phyloP scores from a whole-genome alignment of 2,888 invertebrate genomes.

The Cactoblastis cactorum region DNA sequence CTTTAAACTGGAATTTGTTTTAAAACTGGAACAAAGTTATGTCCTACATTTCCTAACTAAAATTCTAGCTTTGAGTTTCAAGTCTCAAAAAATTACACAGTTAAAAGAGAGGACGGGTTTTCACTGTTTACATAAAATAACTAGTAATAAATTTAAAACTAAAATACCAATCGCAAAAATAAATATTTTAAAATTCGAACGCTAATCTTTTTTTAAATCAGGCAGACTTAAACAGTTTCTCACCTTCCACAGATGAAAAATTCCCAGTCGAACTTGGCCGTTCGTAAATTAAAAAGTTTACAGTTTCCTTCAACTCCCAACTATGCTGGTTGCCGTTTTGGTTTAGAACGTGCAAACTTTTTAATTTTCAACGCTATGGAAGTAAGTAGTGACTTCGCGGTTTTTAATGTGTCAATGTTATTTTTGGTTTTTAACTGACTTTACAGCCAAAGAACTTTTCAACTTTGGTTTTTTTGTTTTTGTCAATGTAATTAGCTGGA shows the following conservation, averaged over 20 bases:
- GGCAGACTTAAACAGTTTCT: slow-evolving; percentile 31
- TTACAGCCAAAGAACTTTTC: background rate
- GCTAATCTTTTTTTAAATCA: slow-evolving; percentile 15
- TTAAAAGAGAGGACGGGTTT: too few species aligned
- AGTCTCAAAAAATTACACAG: too few species aligned
- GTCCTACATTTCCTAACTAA: too few species aligned
- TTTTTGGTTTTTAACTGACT: background rate
- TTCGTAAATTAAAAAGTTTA: slow-evolving; percentile 55
- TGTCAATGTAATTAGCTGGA: background rate
- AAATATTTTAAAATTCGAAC: slow-evolving; percentile 35
- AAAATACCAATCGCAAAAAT: too few species aligned
- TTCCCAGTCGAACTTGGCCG: slow-evolving; percentile 44
- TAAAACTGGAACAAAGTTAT: too few species aligned
- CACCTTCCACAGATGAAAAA: slow-evolving; percentile 44
- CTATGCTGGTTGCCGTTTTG: slow-evolving; percentile 49
- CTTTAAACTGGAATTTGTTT: too few species aligned
- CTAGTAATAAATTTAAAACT: too few species aligned
- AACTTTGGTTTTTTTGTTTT: background rate
- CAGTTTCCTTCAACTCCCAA: slow-evolving; percentile 48
- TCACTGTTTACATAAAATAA: too few species aligned
- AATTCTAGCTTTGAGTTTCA: too few species aligned
- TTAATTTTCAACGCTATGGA: slow-evolving; percentile 33
- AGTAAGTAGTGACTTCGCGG: slow-evolving; percentile 16
- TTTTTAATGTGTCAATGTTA: slow-evolving; percentile 8
- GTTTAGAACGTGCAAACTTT: slow-evolving; percentile 39